A percentile compares a stretch with the other conserved stretches of the same genome.
Conservation (phyloP, 2,113 vertebrate genomes). For the Corvus hawaiiensis region DNA sequence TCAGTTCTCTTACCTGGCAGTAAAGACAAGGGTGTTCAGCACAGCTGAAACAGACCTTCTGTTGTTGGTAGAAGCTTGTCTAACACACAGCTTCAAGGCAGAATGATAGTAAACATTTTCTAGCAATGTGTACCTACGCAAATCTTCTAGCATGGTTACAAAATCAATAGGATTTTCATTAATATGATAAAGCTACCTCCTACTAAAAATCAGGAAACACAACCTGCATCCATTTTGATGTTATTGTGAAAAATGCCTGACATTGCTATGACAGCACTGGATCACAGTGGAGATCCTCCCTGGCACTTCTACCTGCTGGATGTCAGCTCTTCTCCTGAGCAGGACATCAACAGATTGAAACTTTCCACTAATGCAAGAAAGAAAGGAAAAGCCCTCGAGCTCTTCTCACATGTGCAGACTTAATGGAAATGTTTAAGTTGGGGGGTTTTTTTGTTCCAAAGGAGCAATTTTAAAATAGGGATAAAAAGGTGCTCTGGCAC, state of each 20-base stretch:
- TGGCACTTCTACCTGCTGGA: neutral
- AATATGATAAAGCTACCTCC: neutral
- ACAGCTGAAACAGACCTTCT: neutral
- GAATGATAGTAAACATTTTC: neutral
- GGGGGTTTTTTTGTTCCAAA: fast-evolving
- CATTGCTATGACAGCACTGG: neutral
- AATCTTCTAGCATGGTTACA: neutral
- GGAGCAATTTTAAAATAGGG: neutral
- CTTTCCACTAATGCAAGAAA: neutral
- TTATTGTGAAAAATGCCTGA: neutral
- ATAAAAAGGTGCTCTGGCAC: neutral
- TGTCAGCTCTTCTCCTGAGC: neutral
- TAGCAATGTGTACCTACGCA: fast-evolving
- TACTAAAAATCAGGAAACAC: neutral
- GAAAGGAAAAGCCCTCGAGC: neutral
- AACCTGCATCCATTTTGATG: neutral
- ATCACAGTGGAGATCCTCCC: fast-evolving
- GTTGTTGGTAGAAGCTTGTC: neutral
- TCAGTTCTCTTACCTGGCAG: neutral
- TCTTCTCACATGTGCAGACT: neutral
- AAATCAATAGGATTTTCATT: neutral
- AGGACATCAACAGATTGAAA: neutral
- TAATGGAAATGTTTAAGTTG: neutral
- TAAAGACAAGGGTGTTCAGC: neutral
- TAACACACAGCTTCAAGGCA: neutral